Evolutionary conservation across 1,140 invertebrate species (phyloP).

Genomic region (Araneus ventricosus): DNA sequence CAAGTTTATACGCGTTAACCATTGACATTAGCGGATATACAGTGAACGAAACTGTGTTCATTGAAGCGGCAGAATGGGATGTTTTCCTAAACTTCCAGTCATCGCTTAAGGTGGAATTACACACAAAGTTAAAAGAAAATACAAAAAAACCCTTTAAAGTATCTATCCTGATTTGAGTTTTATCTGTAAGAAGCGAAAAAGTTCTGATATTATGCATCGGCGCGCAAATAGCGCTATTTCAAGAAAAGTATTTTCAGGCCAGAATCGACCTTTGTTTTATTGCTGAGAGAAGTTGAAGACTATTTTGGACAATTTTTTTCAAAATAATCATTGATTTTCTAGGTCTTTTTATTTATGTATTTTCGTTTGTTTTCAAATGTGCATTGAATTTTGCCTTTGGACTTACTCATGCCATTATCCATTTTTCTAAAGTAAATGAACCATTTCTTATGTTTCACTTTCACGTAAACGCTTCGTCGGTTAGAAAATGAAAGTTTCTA

Average conservation of each 20-base stretch:
- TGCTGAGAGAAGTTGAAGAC: not conserved
- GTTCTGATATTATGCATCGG: slow-evolving; percentile 47
- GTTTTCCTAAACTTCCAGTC: not conserved
- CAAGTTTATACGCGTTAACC: slow-evolving; percentile 48
- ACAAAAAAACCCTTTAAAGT: not conserved
- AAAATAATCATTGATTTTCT: slow-evolving; percentile 42
- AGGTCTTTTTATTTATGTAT: slow-evolving; percentile 10
- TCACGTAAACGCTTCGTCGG: not conserved
- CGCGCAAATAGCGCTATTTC: slow-evolving; percentile 24
- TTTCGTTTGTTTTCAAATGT: slow-evolving; percentile 36
- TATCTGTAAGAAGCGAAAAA: slow-evolving; percentile 35
- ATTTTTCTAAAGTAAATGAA: slow-evolving; percentile 48
- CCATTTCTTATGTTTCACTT: slow-evolving; percentile 35
- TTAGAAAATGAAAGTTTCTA: not conserved
- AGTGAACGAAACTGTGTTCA: slow-evolving; percentile 37
- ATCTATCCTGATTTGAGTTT: not conserved
- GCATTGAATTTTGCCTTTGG: not conserved
- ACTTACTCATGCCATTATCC: slow-evolving; percentile 5
- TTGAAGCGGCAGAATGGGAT: slow-evolving; percentile 55
- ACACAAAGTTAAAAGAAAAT: slow-evolving; percentile 14
- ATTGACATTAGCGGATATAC: slow-evolving; percentile 45
- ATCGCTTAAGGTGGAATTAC: slow-evolving; percentile 30
- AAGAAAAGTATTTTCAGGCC: slow-evolving; percentile 18
- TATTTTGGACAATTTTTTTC: not conserved
- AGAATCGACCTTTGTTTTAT: slow-evolving; percentile 49